Base-by-base conservation (phyloP, 2,888 invertebrate genomes). In the Drosophila nr. perissopoda region DNA sequence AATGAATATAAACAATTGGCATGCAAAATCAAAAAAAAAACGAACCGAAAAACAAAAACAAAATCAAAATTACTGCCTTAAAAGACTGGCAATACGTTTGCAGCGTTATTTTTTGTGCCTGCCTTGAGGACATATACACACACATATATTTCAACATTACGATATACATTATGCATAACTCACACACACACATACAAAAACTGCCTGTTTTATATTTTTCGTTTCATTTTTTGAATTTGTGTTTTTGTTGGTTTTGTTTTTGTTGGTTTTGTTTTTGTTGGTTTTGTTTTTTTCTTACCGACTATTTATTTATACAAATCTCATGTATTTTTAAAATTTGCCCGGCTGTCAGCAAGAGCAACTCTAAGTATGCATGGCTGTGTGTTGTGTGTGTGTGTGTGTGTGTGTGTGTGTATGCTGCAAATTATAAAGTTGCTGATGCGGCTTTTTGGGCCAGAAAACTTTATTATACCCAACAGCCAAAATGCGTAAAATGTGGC, bases 291-390 rank as follows among this genome's bases (percentile, higher is more conserved):
- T 49, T 49, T 60, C 38, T 53, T 27, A 27, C 34, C 25, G 25
- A 40, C 48, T 79, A 52, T 71, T 86, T 76, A 79, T 66, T 76
- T 87, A 87, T 83, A 79, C 70, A 82, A 82, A 83, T 83, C 71
- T 75, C 71, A 76, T 74, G 74, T 81, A 73, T 81, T 72, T 74
- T 67, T 74, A 63, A 86, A 78, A 72, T 86, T 86, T 70, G 56
- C 54, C 49, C 33, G 48, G 57, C 48, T 58, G 36, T 48, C 52
- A 46, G 59, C 40, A 40, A 52, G 4, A 36, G 33, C 31, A 56
- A 64, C 56, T 76, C 29, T n/a, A 49, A 34, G 29, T 48, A 27
- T 67, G n/a, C 29, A 27, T 63, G 48, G 27, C 29, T 51, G 62
- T 21, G 21, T 29, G 18, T 11, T 67, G n/a, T n/a, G n/a, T n/a